Evolutionary conservation across 2,797 vertebrate species (phyloP).

Genomic region (Aselliscus stoliczkanus): DNA sequence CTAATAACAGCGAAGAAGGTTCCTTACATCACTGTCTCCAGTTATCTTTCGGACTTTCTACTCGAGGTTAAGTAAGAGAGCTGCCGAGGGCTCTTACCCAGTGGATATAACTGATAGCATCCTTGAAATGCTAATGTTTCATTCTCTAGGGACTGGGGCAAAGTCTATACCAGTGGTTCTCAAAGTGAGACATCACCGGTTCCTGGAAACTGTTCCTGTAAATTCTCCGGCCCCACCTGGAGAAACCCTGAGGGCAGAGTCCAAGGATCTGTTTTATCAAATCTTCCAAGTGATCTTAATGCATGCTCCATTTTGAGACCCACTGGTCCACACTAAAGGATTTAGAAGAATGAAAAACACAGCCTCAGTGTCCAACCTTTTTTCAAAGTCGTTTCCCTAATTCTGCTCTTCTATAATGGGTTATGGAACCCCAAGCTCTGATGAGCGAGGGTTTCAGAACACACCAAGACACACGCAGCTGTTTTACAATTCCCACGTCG

Average conservation of each 20-base stretch:
- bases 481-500: conserved; percentile 62
- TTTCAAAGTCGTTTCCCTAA: neutral
- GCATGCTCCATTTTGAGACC: neutral
- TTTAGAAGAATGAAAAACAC: neutral
- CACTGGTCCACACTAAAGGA: conserved; percentile 5
- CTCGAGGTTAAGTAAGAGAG: conserved; percentile 54
- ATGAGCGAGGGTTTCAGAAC: conserved; percentile 40
- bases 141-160: neutral
- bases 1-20: neutral
- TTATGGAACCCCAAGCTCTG: conserved; percentile 34
- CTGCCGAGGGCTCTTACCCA: neutral
- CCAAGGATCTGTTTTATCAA: neutral
- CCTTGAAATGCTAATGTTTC: conserved; percentile 55
- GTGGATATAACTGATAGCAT: neutral
- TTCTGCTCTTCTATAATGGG: neutral
- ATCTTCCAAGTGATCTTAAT: neutral
- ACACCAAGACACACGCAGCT: conserved; percentile 52
- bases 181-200: neutral
- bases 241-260: neutral
- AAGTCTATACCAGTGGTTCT: neutral
- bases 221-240: neutral
- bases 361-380: neutral
- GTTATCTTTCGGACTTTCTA: conserved; percentile 25
- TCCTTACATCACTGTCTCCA: neutral
- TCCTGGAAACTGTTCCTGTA: neutral